A percentile compares a stretch with the other conserved stretches of the same genome.
Conservation (phyloP, 2,888 invertebrate genomes). For the Clostera curtula region DNA sequence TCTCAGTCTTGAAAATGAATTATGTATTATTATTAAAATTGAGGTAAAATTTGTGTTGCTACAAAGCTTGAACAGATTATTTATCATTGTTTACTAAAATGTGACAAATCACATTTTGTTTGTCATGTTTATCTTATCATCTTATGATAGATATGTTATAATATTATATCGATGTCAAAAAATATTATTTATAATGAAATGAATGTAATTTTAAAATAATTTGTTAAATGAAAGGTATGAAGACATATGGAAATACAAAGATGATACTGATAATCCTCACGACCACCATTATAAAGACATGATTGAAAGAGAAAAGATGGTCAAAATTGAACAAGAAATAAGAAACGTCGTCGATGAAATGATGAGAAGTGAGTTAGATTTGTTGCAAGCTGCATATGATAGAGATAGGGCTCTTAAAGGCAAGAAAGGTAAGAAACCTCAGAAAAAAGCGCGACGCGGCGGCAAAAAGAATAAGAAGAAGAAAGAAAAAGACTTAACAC, state of each 20-base stretch:
- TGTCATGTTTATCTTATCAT: too few species aligned
- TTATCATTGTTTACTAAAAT: too few species aligned
- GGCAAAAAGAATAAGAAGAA: constrained; percentile 94
- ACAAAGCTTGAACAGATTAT: too few species aligned
- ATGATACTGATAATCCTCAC: constrained; percentile 82
- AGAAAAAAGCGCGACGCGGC: constrained; percentile 83
- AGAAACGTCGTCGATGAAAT: constrained; percentile 87
- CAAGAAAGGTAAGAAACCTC: constrained; percentile 84
- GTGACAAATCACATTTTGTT: too few species aligned
- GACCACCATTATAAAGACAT: constrained; percentile 88
- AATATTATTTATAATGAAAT: background rate
- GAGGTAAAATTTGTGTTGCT: too few species aligned
- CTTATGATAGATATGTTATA: too few species aligned
- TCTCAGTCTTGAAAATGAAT: too few species aligned
- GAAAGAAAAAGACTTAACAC: constrained; percentile 95
- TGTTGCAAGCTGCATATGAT: constrained; percentile 83
- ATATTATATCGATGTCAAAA: too few species aligned
- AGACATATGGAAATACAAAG: constrained; percentile 88
- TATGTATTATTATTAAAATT: too few species aligned
- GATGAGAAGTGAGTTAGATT: constrained; percentile 80
- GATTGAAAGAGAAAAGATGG: constrained; percentile 88
- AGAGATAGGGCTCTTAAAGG: constrained; percentile 82
- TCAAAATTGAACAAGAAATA: constrained; percentile 88
- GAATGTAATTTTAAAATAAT: constrained; percentile 1
- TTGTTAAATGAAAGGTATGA: constrained; percentile 72